Evolutionary conservation across 2,888 invertebrate species (phyloP).

Genomic region (Microchrysa polita): DNA sequence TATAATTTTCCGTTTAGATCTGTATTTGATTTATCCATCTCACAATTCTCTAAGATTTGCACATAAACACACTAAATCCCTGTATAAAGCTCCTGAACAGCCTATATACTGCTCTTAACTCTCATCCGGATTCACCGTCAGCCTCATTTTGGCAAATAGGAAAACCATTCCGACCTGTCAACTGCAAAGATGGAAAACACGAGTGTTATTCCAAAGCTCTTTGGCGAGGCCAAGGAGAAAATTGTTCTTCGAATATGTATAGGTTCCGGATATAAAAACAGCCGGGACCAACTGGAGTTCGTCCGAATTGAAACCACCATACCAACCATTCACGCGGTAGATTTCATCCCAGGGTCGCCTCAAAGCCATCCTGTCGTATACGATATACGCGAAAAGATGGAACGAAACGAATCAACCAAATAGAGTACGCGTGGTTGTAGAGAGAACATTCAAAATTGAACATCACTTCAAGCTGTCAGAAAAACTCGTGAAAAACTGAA

Average conservation of each 20-base stretch:
- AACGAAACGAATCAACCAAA: no score
- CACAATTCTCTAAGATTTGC: not conserved
- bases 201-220: not conserved
- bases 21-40: no score
- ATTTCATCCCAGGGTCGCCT: constrained; percentile 1
- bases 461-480: constrained; percentile 51
- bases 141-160: constrained; percentile 43
- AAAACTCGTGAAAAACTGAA: constrained; percentile 50
- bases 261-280: not conserved
- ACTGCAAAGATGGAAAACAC: constrained; percentile 48
- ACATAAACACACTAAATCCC: no score
- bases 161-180: constrained; percentile 46
- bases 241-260: not conserved
- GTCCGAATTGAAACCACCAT: no score
- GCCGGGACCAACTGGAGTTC: not conserved
- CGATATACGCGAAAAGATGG: constrained; percentile 20
- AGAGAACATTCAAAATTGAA: constrained; percentile 50
- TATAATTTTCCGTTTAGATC: no score
- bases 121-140: not conserved
- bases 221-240: constrained; percentile 8
- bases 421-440: constrained; percentile 17
- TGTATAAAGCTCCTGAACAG: no score
- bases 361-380: not conserved
- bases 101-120: not conserved
- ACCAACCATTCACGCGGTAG: no score